Conservation (phyloP, 2,113 vertebrate genomes). For the Salvelinus namaycush region DNA sequence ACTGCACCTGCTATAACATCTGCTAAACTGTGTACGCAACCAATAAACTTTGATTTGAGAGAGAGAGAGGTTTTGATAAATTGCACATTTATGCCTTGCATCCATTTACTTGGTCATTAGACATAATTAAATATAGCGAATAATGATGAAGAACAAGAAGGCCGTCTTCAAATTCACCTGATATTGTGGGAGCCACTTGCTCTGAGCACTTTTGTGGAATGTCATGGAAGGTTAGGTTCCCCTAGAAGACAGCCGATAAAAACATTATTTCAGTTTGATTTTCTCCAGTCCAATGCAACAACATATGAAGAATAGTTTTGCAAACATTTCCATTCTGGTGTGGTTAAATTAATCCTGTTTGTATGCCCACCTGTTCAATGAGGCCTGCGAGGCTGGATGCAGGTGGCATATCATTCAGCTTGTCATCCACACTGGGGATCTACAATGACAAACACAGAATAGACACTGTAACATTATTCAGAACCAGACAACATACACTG, state of each 20-base stretch:
- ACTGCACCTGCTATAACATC: too few relatives aligned
- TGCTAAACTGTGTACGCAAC: too few relatives aligned
- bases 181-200: not conserved
- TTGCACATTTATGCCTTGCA: not conserved
- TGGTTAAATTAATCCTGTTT: not conserved
- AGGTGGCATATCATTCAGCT: not conserved
- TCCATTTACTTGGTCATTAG: too few relatives aligned
- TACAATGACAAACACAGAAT: not conserved
- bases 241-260: constrained; percentile 10
- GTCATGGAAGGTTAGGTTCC: constrained; percentile 2
- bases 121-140: not conserved
- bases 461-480: too few relatives aligned
- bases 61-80: not conserved
- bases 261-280: not conserved
- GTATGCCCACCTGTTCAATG: constrained; percentile 14
- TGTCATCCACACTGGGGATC: constrained; percentile 11
- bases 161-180: constrained; percentile 6
- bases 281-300: not conserved
- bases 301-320: too few relatives aligned
- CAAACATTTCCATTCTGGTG: too few relatives aligned
- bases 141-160: not conserved
- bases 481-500: too few relatives aligned
- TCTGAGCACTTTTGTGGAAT: not conserved
- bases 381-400: not conserved
- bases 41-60: too few relatives aligned